phyloP scores from a whole-genome alignment of 2,113 vertebrate genomes.

The Maccullochella peelii region DNA sequence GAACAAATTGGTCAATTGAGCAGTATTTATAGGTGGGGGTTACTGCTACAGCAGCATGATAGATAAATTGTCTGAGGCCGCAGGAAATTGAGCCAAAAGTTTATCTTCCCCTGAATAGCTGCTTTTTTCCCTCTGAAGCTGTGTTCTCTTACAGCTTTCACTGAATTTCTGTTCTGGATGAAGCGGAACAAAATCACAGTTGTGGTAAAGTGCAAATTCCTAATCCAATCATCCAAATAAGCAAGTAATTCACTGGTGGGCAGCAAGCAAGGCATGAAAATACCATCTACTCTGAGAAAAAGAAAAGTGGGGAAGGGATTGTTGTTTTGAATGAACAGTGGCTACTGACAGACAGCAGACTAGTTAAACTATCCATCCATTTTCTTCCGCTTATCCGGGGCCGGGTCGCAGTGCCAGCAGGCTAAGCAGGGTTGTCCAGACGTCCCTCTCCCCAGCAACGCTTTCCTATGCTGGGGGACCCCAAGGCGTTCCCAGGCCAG shows the following conservation, averaged over 20 bases:
- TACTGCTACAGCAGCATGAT: background rate
- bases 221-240: constrained; percentile 41
- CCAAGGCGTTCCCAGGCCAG: no score
- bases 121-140: background rate
- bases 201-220: constrained; percentile 32
- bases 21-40: constrained; percentile 9
- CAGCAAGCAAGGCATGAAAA: background rate
- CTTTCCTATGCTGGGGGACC: no score
- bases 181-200: background rate
- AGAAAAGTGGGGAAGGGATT: background rate
- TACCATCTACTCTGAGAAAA: background rate
- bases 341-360: background rate
- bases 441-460: no score
- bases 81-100: constrained; percentile 14
- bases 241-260: background rate
- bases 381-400: no score
- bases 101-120: constrained; percentile 26
- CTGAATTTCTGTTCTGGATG: background rate
- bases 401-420: no score
- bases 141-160: background rate
- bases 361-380: background rate
- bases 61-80: constrained; percentile 26
- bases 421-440: no score
- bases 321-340: background rate
- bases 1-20: constrained; percentile 40